These are phyloP conservation scores for Gasteruption jaculator DNA, from an alignment of 2,888 invertebrate species.

Conservation along the genomic window DNA sequence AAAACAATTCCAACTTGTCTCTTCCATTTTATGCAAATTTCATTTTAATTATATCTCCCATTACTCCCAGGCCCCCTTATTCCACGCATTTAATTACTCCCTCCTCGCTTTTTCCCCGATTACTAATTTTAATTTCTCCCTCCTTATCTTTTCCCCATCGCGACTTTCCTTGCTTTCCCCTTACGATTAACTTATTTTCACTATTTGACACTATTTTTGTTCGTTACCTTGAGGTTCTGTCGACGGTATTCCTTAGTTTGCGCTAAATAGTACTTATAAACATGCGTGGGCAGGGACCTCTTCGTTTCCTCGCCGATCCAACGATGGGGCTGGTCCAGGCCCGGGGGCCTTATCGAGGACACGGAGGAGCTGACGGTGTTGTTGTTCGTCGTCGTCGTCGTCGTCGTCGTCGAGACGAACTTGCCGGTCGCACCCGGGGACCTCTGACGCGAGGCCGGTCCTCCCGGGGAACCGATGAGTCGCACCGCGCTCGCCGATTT, in stretches of 20 bases:
- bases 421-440: conserved; percentile 31
- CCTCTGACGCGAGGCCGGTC: conserved; percentile 35
- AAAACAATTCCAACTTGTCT: too few relatives aligned
- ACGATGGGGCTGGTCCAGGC: conserved; percentile 40
- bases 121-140: too few relatives aligned
- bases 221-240: conserved; percentile 53
- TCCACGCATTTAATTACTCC: too few relatives aligned
- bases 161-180: too few relatives aligned
- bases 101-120: too few relatives aligned
- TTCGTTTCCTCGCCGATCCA: conserved; percentile 69
- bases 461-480: conserved; percentile 36
- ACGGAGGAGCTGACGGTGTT: neutral
- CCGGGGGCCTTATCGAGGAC: conserved; percentile 33
- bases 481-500: conserved; percentile 33
- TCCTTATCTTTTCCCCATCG: too few relatives aligned
- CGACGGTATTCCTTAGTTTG: conserved; percentile 45
- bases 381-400: conserved; percentile 10
- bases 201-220: too few relatives aligned
- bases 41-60: too few relatives aligned
- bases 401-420: conserved; percentile 16
- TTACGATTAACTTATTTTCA: too few relatives aligned
- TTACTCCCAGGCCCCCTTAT: too few relatives aligned
- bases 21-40: too few relatives aligned
- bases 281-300: conserved; percentile 60
- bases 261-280: conserved; percentile 64